Percentiles rank a stretch among this genome's conserved stretches.
Evolutionary conservation across 1,140 invertebrate genomes (phyloP).

Genomic region (Drosophila tsacasi): DNA sequence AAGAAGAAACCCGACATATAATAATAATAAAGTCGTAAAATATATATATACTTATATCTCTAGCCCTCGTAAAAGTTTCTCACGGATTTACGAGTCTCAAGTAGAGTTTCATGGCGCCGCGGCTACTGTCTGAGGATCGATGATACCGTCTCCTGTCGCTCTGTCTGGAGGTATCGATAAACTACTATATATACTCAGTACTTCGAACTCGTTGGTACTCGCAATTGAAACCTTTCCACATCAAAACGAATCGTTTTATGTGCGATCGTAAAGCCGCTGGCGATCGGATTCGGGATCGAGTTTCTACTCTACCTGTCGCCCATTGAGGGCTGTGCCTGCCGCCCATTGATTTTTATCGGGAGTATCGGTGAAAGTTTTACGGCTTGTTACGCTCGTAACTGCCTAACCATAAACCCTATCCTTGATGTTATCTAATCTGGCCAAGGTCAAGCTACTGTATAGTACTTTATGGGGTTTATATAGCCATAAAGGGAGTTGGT

Average conservation of each 20-base stretch:
- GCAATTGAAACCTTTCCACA: constrained; percentile 45
- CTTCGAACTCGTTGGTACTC: constrained; percentile 8
- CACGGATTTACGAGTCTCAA: constrained; percentile 48
- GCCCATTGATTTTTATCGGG: constrained; percentile 66
- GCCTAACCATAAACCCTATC: constrained; percentile 11
- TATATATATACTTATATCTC: constrained; percentile 5
- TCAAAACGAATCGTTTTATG: constrained; percentile 37
- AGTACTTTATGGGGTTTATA: neutral
- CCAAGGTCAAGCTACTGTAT: neutral
- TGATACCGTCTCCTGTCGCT: neutral
- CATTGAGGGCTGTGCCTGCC: neutral
- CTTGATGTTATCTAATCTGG: constrained; percentile 28
- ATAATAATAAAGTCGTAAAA: constrained; percentile 77
- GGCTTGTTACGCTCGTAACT: constrained; percentile 63
- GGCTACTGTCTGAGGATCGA: constrained; percentile 40
- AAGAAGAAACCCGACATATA: constrained; percentile 36
- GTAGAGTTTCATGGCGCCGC: constrained; percentile 36
- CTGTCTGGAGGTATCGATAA: constrained; percentile 3
- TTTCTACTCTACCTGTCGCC: constrained; percentile 53
- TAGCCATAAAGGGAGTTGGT: neutral
- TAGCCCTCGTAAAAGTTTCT: constrained; percentile 36
- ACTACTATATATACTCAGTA: neutral
- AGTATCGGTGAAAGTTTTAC: constrained; percentile 76
- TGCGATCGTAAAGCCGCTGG: constrained; percentile 45
- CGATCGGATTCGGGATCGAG: constrained; percentile 25